Percentiles rank a stretch among this genome's conserved stretches.
These are phyloP conservation scores for Muntiacus muntjak DNA, from an alignment of 2,113 vertebrate species.

Conservation along the genomic window DNA sequence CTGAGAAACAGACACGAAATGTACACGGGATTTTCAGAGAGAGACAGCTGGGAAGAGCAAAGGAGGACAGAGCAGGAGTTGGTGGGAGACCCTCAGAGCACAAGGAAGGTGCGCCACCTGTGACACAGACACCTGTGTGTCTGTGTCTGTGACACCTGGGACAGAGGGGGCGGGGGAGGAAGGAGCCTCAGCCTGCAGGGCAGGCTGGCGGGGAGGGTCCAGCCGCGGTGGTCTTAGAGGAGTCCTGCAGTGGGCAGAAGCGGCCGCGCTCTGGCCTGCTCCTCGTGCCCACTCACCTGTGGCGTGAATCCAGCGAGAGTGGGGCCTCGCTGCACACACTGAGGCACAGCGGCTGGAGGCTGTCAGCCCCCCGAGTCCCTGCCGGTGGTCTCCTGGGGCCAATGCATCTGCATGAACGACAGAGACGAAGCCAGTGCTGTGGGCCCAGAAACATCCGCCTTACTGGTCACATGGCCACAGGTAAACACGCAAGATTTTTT, in stretches of 20 bases:
- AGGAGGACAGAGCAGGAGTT: background rate
- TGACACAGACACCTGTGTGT: too few species aligned
- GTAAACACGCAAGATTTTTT: background rate
- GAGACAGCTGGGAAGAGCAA: too few species aligned
- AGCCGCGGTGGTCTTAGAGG: background rate
- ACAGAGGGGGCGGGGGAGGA: background rate
- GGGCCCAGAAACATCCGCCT: background rate
- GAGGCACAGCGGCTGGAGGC: background rate
- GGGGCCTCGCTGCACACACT: background rate
- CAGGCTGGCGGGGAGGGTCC: background rate
- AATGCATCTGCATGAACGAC: rapidly evolving
- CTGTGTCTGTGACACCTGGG: background rate
- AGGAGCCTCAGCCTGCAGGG: background rate
- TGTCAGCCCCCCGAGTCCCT: background rate
- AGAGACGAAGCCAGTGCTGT: rapidly evolving
- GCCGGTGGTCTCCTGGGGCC: background rate
- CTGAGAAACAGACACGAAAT: background rate
- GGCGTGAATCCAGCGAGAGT: rapidly evolving
- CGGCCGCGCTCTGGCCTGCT: rapidly evolving
- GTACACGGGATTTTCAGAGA: background rate
- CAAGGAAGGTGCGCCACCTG: background rate
- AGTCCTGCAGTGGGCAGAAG: background rate
- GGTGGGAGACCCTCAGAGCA: background rate
- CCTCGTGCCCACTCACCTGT: background rate
- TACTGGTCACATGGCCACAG: background rate